A percentile compares a stretch with the other conserved stretches of the same genome.
These are phyloP conservation scores for Gallinago media DNA, from an alignment of 2,113 vertebrate species.

Conservation along the genomic window DNA sequence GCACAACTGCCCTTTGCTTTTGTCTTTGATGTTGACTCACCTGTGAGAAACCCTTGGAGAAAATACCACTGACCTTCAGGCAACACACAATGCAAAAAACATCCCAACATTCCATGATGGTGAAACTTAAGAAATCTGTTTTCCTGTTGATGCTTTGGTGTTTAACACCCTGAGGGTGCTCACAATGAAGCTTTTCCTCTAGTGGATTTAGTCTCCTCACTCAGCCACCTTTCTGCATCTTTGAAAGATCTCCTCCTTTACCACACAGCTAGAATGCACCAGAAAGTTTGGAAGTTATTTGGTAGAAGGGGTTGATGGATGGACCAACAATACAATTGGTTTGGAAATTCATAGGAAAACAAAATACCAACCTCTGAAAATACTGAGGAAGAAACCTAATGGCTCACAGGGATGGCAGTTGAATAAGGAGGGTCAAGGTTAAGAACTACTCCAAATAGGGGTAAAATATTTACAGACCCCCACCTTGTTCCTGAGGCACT, in stretches of 20 bases:
- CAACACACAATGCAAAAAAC: background rate
- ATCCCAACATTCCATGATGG: accelerated
- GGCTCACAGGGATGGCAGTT: background rate
- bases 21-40: background rate
- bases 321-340: background rate
- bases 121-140: background rate
- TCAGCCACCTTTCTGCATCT: background rate
- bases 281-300: background rate
- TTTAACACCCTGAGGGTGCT: background rate
- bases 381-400: background rate
- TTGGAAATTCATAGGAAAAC: background rate
- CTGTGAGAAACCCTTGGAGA: background rate
- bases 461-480: background rate
- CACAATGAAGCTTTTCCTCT: background rate
- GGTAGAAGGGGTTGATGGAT: background rate
- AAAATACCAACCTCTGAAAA: background rate
- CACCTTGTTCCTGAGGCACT: background rate
- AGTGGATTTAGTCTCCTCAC: background rate
- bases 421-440: background rate
- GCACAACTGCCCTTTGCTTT: background rate
- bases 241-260: background rate
- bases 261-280: background rate
- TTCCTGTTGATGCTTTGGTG: background rate
- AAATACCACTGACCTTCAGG: background rate
- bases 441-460: background rate